Evolutionary conservation across 2,888 invertebrate genomes (phyloP), one percentile per base, ranked within the genome.

Genomic region (Monoplex corrugatus): DNA sequence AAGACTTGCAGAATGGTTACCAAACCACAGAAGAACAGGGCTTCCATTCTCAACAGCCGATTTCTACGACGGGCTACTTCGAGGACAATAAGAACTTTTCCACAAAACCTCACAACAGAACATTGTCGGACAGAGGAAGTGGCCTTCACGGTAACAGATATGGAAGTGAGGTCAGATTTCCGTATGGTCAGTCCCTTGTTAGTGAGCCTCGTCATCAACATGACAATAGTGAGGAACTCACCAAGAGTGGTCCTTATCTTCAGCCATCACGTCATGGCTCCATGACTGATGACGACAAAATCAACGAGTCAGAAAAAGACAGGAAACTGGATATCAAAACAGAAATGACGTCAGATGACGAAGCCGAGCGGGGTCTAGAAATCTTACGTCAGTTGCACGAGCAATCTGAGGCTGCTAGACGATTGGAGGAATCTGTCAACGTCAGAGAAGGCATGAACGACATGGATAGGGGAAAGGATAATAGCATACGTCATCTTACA

Each of bases 271-370:
- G 75, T 75, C 84, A 68, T 6, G 43, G 86, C 10, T 68, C 40
- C 0, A 38, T 86, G 68, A 86, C 86, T 63, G 86, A 86, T 28
- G 86, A 86, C 68, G 86, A 86, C 32, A 86, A 68, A 43, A 44
- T 84, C 45, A 32, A 84, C 50, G 57, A 50, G 16, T 50, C 45
- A 1, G 68, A 16, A 32, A 32, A 85, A 85, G 23, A 38, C 63
- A 3, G 23, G 10, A 28, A 40, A 5, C 57, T 0, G 28, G 23
- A 63, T 8, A 32, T 3, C 2, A 38, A 43, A 35, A 2, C 28
- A 6, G 83, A 83, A 44, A 2, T 43, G 23, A 80, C 45, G 35
- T 57, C 40, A 2, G 86, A 63, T n/a, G 86, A 68, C 40, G 86
- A 63, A 19, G 86, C 43, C n/a, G 68, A 86, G 10, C 38, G 68